A percentile compares a stretch with the other conserved stretches of the same genome.
Evolutionary conservation across 2,797 vertebrate species (phyloP).

Genomic region (Ptychadena robeensis): DNA sequence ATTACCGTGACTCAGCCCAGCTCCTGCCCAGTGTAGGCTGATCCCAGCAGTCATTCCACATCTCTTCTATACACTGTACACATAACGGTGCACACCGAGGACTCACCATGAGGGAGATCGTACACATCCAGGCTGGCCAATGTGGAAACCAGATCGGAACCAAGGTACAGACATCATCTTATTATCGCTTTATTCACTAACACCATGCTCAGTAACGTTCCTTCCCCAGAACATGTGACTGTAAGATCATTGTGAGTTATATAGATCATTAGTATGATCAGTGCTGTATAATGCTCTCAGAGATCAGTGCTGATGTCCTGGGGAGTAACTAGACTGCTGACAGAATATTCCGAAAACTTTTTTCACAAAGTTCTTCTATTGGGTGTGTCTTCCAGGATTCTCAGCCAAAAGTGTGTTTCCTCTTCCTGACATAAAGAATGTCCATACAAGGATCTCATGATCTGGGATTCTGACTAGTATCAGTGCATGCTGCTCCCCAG

Average conservation of each 20-base stretch:
- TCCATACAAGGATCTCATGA: constrained; percentile 45
- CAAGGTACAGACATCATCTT: constrained; percentile 80
- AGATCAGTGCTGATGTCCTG: not conserved
- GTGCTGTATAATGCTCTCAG: not conserved
- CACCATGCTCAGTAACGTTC: not conserved
- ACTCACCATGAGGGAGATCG: constrained; percentile 87
- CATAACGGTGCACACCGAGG: not conserved
- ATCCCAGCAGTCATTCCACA: constrained; percentile 7
- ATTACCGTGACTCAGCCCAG: constrained; percentile 1
- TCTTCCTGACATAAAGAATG: constrained; percentile 28
- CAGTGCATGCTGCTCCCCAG: no score
- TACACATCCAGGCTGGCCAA: constrained; percentile 92
- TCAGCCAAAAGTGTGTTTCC: constrained; percentile 9
- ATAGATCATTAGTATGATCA: not conserved
- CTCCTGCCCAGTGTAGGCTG: constrained; percentile 47
- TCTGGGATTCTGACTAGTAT: no score
- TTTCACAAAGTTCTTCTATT: not conserved
- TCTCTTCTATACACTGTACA: not conserved
- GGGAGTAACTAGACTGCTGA: not conserved
- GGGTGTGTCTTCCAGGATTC: constrained; percentile 42
- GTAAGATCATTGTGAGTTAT: no score
- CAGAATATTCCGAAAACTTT: not conserved
- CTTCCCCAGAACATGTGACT: no score
- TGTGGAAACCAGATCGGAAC: constrained; percentile 94
- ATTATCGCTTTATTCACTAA: not conserved